Evolutionary conservation across 2,113 vertebrate species (phyloP), one percentile per base, ranked within the genome.

Genomic region (Mohoua ochrocephala): DNA sequence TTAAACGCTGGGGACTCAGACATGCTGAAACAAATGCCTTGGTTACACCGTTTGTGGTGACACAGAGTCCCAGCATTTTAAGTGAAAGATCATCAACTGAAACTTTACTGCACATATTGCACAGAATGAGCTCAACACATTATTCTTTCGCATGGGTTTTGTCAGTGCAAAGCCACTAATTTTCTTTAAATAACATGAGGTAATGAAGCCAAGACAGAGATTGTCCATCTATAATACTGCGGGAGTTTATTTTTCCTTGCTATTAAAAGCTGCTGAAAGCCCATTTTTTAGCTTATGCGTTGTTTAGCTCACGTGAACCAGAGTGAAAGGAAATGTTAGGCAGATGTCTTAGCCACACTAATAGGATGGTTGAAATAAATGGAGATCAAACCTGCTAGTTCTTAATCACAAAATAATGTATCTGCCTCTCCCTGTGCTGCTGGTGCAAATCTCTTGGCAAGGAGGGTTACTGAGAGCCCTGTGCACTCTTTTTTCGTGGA

Each of bases 161-260:
- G 63, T 91, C 63, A 54, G 54, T 74, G 68, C 42, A 80, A 88
- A 87, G 30, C 33, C 75, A 83, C 79, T 87, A 31, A 86, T 86
- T 92, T 91, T 93, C 59, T 93, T 86, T 52, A 90, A 91, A 68
- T 87, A 89, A 90, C 47, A 50, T 56, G 13, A 86, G 33, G 47
- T 93, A 70, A 83, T 50, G 84, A 91, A 85, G 82, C 50, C 63
- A 68, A 93, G 50, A 26, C 44, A 77, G 80, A 76, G 53, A 61
- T 26, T 65, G 27, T 60, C 19, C 50, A 69, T 93, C 78, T 70
- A 35, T 76, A 83, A 63, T 65, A 47, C 63, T 54, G 30, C 59
- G 50, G 39, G 44, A 81, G 71, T 91, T 94, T 90, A 74, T 95
- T 96, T 93, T 95, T 85, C 50, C 39, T 90, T 93, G 80, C 78